Evolutionary conservation across 2,888 invertebrate genomes (phyloP), one percentile per base, ranked within the genome.

Genomic region (Eilema depressum): DNA sequence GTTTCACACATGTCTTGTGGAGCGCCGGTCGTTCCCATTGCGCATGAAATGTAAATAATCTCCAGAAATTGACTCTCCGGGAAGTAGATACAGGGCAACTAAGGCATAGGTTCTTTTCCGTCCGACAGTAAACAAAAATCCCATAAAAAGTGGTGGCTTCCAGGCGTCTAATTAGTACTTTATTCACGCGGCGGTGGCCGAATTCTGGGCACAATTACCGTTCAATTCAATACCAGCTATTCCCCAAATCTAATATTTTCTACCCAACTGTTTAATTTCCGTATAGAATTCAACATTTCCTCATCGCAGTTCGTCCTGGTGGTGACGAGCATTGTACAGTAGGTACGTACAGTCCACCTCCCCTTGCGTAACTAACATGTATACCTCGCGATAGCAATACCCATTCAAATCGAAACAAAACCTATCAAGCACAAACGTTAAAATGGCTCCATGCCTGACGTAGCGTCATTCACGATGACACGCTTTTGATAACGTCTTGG

Each of bases 1-100:
- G 85, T 85, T 81, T 84, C 66, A 75, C 59, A 63, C 53, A 53
- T 64, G 66, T 63, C 70, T 74, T 69, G 53, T 76, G 73, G 77
- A 66, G 61, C 60, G 17, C 14, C 26, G 14, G 53, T 68, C 25
- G 57, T 5, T 61, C 41, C 73, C 63, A 61, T 23, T 53, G 12
- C 26, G n/a, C 3, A 25, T 17, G 8, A 4, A 17, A 25, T 14
- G 4, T 14, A 41, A 4, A 37, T 14, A 41, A 14, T 14, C 11
- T 61, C 8, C 1, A 28, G 12, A 28, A 61, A 59, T n/a, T 53
- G 20, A 2, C n/a, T 53, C n/a, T 10, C 2, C 2, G 10, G n/a
- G n/a, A 10, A 53, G 53, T n/a, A n/a, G 8, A 53, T n/a, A n/a
- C 1, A 20, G 10, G n/a, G 53, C 10, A n/a, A 20, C 47, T 47